A percentile compares a stretch with the other conserved stretches of the same genome.
These are phyloP conservation scores for Pristionchus pacificus DNA, from an alignment of 1,140 invertebrate species.

Conservation along the genomic window DNA sequence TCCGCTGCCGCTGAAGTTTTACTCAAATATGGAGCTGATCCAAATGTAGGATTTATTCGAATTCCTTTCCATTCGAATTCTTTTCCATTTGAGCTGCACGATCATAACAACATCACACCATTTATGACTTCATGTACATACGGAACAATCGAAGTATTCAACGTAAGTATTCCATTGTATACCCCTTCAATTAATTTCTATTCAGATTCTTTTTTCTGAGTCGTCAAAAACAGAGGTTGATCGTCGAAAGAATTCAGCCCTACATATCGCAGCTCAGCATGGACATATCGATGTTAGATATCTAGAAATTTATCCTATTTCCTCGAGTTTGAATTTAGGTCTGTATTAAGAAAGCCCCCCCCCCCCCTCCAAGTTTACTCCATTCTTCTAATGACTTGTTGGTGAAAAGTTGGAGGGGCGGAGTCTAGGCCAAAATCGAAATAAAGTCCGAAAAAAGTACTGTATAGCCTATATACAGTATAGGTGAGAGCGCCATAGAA, in stretches of 20 bases:
- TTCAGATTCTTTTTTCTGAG: not conserved
- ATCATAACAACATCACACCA: conserved; percentile 1
- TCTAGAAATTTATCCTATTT: too few species aligned
- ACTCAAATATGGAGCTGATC: conserved; percentile 48
- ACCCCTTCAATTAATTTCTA: not conserved
- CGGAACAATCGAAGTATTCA: not conserved
- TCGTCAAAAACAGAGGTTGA: not conserved
- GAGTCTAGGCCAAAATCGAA: too few species aligned
- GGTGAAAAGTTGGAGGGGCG: too few species aligned
- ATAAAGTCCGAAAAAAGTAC: too few species aligned
- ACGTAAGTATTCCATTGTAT: not conserved
- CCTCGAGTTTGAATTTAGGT: too few species aligned
- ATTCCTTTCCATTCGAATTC: conserved; percentile 14
- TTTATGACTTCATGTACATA: conserved; percentile 1
- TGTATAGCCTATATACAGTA: too few species aligned
- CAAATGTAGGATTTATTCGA: conserved; percentile 10
- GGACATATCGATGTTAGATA: too few species aligned
- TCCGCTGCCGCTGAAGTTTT: conserved; percentile 51
- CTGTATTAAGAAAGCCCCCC: too few species aligned
- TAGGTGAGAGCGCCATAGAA: conserved; percentile 1
- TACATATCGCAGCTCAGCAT: conserved; percentile 22
- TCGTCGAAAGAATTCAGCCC: conserved; percentile 10
- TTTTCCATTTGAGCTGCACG: conserved; percentile 15
- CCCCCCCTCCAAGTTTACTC: too few species aligned
- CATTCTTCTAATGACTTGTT: too few species aligned